These are phyloP conservation scores for Cosmorhoe ocellata DNA, from an alignment of 2,888 invertebrate genomes.

Conservation along the genomic window DNA sequence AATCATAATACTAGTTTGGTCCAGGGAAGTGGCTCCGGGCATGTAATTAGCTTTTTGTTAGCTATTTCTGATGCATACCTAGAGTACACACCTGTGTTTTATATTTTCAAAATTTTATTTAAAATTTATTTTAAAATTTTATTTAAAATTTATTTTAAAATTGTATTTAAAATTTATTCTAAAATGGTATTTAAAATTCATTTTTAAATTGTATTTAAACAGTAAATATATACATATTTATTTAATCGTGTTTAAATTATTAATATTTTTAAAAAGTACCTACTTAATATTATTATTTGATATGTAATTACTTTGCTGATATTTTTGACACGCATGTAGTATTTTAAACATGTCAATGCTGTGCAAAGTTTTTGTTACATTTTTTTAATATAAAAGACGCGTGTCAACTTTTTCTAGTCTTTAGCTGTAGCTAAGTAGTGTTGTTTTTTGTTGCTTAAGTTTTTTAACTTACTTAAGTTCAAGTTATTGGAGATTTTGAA, in stretches of 20 bases:
- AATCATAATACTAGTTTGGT: conserved; percentile 63
- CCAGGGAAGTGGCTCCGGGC: conserved; percentile 60
- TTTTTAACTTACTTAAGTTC: conserved; percentile 38
- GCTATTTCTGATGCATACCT: conserved; percentile 32
- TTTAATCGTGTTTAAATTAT: no score
- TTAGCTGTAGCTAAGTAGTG: conserved; percentile 34
- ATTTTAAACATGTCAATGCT: conserved; percentile 3
- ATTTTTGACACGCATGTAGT: no score
- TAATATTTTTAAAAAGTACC: no score
- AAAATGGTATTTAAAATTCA: no score
- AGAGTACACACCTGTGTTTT: no score
- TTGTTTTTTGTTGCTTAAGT: conserved; percentile 31
- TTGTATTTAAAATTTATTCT: no score
- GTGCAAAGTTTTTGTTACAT: conserved; percentile 8
- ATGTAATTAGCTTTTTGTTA: conserved; percentile 65
- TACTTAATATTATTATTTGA: no score
- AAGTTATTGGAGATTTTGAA: conserved; percentile 55
- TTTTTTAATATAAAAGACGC: conserved; percentile 22
- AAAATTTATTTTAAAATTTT: no score
- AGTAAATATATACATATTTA: no score
- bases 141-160: no score
- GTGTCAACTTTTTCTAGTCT: conserved; percentile 34
- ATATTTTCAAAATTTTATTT: neutral
- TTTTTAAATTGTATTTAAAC: no score
- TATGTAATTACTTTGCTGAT: no score